These are phyloP conservation scores for Hypselothyrea guttata DNA, from an alignment of 2,888 invertebrate genomes.

Conservation along the genomic window DNA sequence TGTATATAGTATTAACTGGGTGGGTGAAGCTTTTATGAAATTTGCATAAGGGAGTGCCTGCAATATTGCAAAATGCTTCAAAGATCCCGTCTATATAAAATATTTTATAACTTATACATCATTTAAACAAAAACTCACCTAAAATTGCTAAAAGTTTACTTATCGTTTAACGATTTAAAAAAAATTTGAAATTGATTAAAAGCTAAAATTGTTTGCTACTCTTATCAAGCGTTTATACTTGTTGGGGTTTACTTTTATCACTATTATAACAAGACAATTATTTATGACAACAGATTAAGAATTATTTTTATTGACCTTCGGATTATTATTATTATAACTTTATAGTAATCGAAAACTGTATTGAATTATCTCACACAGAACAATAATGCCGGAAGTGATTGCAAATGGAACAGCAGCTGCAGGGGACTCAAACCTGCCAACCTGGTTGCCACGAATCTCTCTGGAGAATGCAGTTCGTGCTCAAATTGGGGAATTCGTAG, in stretches of 20 bases:
- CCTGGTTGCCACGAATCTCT: conserved; percentile 68
- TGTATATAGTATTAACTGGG: no score
- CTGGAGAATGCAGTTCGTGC: conserved; percentile 65
- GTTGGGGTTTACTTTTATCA: conserved; percentile 7
- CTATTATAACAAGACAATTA: conserved; percentile 3
- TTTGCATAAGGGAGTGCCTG: no score
- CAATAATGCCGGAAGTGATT: conserved; percentile 47
- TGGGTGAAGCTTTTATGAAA: no score
- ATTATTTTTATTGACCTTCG: not conserved
- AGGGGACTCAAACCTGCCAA: conserved; percentile 43
- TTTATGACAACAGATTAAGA: conserved; percentile 20
- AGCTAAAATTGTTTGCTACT: not conserved
- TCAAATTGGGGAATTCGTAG: conserved; percentile 66
- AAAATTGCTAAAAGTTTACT: not conserved
- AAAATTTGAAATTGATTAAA: conserved; percentile 5
- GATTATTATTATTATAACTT: not conserved
- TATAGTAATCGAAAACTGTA: not conserved
- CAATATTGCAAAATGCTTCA: no score
- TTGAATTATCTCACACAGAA: conserved; percentile 23
- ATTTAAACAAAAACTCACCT: no score
- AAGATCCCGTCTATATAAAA: not conserved
- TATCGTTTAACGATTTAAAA: not conserved
- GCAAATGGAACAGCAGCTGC: conserved; percentile 45
- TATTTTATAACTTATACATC: not conserved
- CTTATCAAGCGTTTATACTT: conserved; percentile 11